phyloP scores from a whole-genome alignment of 2,888 invertebrate species.

The Drosophila ustulata region DNA sequence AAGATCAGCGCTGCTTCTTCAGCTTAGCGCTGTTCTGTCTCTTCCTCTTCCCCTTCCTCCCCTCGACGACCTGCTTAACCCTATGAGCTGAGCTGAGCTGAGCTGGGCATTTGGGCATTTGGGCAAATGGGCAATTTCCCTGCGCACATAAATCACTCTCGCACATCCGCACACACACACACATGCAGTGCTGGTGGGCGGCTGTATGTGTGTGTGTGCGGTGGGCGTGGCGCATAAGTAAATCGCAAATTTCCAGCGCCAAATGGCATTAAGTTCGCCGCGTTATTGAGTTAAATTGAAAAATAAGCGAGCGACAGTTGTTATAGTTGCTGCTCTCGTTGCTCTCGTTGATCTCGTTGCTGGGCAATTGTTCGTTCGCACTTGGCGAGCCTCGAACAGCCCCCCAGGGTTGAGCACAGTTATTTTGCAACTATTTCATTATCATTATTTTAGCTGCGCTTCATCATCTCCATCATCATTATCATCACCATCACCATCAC shows the following conservation, averaged over 20 bases:
- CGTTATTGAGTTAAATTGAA: conserved; percentile 83
- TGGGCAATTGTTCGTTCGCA: conserved; percentile 29
- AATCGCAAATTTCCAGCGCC: conserved; percentile 76
- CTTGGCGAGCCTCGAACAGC: conserved; percentile 23
- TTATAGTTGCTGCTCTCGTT: conserved; percentile 25
- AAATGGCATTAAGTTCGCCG: conserved; percentile 79
- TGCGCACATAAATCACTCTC: conserved; percentile 69
- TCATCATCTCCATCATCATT: conserved; percentile 14
- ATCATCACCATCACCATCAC: conserved; percentile 11
- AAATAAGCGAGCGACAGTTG: conserved; percentile 79
- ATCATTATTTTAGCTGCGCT: conserved; percentile 39
- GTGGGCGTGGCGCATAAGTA: conserved; percentile 53
- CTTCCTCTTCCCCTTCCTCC: neutral
- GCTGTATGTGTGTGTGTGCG: neutral
- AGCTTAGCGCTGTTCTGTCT: neutral
- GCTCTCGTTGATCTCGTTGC: conserved; percentile 54
- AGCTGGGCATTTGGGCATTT: conserved; percentile 18
- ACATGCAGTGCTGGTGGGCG: conserved; percentile 23
- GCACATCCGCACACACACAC: conserved; percentile 64
- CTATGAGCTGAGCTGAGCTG: conserved; percentile 7
- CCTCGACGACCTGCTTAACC: conserved; percentile 18
- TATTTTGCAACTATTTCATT: conserved; percentile 57
- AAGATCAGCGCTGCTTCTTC: conserved; percentile 5
- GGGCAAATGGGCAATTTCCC: conserved; percentile 59
- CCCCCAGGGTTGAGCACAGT: conserved; percentile 21